Conservation (phyloP, 2,888 invertebrate species). For the Aphidoletes aphidimyza region DNA sequence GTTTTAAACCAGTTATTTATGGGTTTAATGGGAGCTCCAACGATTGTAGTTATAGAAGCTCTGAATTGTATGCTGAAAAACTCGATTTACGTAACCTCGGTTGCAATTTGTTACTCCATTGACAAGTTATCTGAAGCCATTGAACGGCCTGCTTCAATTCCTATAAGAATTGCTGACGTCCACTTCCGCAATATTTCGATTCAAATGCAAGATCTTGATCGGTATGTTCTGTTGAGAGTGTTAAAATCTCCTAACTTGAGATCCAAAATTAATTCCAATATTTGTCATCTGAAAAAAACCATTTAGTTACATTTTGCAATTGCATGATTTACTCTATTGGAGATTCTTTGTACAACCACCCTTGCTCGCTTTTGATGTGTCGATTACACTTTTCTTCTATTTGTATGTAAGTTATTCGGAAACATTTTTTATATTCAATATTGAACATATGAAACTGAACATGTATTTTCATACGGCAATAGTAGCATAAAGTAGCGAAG, state of each 20-base stretch:
- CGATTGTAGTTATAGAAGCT: background rate
- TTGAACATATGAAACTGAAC: background rate
- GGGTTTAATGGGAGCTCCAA: background rate
- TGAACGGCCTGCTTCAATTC: too few species aligned
- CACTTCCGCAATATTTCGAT: slow-evolving; percentile 4
- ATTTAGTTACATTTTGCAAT: background rate
- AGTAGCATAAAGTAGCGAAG: too few species aligned
- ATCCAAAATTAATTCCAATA: too few species aligned
- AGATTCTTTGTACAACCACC: background rate
- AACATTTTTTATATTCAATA: too few species aligned
- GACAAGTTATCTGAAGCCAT: background rate
- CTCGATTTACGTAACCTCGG: background rate
- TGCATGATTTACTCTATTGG: background rate
- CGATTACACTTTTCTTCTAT: background rate
- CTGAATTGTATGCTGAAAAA: background rate
- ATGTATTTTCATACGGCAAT: too few species aligned
- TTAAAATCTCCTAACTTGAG: too few species aligned
- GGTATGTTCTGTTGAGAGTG: background rate
- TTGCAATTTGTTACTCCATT: background rate
- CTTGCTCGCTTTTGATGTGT: background rate
- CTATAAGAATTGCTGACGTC: background rate
- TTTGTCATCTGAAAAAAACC: too few species aligned
- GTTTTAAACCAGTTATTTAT: background rate
- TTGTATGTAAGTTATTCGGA: background rate
- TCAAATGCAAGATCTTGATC: slow-evolving; percentile 7